Conservation (phyloP, 1,140 invertebrate genomes). For the Alviniconcha marisindica region DNA sequence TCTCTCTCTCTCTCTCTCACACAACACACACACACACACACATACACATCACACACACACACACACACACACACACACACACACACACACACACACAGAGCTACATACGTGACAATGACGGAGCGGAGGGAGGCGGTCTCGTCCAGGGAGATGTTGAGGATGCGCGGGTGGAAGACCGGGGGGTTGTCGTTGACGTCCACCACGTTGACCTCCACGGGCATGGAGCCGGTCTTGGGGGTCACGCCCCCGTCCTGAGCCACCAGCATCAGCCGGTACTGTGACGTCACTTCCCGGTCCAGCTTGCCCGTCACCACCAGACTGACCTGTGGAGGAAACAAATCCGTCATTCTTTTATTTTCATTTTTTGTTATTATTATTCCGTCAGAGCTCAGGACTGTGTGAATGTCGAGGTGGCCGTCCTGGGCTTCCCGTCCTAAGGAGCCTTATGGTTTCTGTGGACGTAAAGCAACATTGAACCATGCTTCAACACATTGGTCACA, state of each 20-base stretch:
- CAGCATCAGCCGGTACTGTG: constrained; percentile 87
- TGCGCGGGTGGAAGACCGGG: constrained; percentile 86
- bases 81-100: background rate
- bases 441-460: too few relatives aligned
- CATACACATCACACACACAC: background rate
- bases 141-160: constrained; percentile 86
- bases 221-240: constrained; percentile 47
- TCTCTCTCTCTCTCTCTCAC: background rate
- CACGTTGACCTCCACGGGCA: constrained; percentile 81
- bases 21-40: background rate
- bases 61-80: background rate
- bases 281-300: constrained; percentile 87
- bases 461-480: too few relatives aligned
- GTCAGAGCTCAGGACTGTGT: too few relatives aligned
- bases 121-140: constrained; percentile 51
- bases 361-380: too few relatives aligned
- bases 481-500: background rate
- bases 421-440: too few relatives aligned
- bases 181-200: constrained; percentile 73
- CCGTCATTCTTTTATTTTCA: too few relatives aligned
- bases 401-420: too few relatives aligned
- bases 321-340: constrained; percentile 36
- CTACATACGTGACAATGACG: constrained; percentile 79
- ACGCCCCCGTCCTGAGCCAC: constrained; percentile 82
- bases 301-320: constrained; percentile 39